Conservation (phyloP, 1,140 invertebrate genomes). For the Bombyx mori region DNA sequence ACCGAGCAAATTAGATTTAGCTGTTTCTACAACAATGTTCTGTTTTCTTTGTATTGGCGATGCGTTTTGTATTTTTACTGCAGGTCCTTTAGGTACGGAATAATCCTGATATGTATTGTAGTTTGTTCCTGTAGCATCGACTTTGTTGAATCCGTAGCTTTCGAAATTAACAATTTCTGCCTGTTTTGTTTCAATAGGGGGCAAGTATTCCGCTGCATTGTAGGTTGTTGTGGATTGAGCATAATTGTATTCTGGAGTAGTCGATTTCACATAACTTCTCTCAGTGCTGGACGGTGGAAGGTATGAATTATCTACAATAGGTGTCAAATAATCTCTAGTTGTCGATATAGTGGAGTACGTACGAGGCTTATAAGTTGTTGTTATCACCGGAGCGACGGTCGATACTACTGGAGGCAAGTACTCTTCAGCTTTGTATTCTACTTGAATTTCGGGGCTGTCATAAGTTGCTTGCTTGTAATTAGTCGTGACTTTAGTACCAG, state of each 20-base stretch:
- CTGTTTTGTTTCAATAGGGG: slow-evolving; percentile 26
- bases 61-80: slow-evolving; percentile 14
- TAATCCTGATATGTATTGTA: slow-evolving; percentile 35
- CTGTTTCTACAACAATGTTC: slow-evolving; percentile 55
- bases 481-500: slow-evolving; percentile 23
- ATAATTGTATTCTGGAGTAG: slow-evolving; percentile 16
- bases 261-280: slow-evolving; percentile 17
- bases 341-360: slow-evolving; percentile 33
- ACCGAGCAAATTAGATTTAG: slow-evolving; percentile 58
- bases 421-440: slow-evolving; percentile 47
- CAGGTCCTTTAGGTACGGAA: slow-evolving; percentile 6
- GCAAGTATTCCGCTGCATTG: slow-evolving; percentile 52
- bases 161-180: slow-evolving; percentile 33
- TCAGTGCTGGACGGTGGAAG: slow-evolving; percentile 17
- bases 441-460: slow-evolving; percentile 48
- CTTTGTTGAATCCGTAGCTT: slow-evolving; percentile 33
- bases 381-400: slow-evolving; percentile 29
- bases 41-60: slow-evolving; percentile 39
- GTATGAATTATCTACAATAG: slow-evolving; percentile 15
- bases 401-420: slow-evolving; percentile 54
- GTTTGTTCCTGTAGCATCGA: slow-evolving; percentile 14
- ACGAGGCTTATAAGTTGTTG: slow-evolving; percentile 42
- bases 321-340: slow-evolving; percentile 32
- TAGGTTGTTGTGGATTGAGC: slow-evolving; percentile 31
- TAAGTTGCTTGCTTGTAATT: slow-evolving; percentile 39